Evolutionary conservation across 1,140 invertebrate species (phyloP), one percentile per base, ranked within the genome.

Genomic region (Ganaspis sp.): DNA sequence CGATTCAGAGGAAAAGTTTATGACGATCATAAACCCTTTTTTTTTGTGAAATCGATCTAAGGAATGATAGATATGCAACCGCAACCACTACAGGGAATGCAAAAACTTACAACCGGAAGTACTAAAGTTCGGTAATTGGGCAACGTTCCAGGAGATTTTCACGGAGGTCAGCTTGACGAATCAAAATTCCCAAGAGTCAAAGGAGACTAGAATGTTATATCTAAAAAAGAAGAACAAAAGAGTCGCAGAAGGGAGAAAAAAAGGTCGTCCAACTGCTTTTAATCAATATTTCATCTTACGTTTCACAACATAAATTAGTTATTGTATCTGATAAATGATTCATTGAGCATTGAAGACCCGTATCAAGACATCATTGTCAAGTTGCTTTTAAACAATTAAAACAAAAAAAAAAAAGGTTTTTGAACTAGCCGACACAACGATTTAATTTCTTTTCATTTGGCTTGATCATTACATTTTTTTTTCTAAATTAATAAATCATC

Each of bases 121-220:
- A 70, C 71, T 82, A 76, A 77, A 74, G 70, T 72, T 54, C 70
- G 74, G 69, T 81, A 81, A 86, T 80, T 72, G 79, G 73, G 73
- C 69, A 53, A 72, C 42, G 70, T 53, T 69, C 37, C 69, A 69
- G 75, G 4, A 17, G n/a, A 72, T 5, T 74, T 37, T 64, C 58
- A 58, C 19, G 53, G 53, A 58, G 53, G 53, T 58, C 21, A 58
- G 21, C 19, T 23, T 23, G 21, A 21, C 53, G 58, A 34, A 34
- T 64, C 58, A 29, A 38, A 77, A 75, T 80, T 72, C 72, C 49
- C 19, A 76, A 70, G 45, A 49, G 37, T 72, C 42, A 71, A 76
- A 69, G 69, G 69, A 70, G 40, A 26, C 5, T 11, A 58, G 64
- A 70, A 37, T 72, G 21, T 38, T n/a, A 38, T 26, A 58, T 29